phyloP scores from a whole-genome alignment of 2,888 invertebrate species.

The Euphydryas editha region DNA sequence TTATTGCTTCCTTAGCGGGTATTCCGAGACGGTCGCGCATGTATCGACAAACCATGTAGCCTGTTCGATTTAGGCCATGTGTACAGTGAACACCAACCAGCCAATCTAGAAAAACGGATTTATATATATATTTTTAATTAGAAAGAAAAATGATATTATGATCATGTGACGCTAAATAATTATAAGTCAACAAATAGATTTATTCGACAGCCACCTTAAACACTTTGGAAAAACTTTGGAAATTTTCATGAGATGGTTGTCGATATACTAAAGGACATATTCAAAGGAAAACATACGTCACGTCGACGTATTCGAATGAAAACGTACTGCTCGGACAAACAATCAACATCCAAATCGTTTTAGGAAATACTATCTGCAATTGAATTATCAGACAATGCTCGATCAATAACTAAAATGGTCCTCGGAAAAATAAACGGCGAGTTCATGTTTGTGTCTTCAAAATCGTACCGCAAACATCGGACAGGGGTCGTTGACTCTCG shows the following conservation, averaged over 20 bases:
- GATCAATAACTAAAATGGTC: constrained; percentile 64
- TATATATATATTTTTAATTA: constrained; percentile 5
- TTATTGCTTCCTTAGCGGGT: constrained; percentile 81
- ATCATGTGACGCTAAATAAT: too few relatives aligned
- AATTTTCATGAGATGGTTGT: too few relatives aligned
- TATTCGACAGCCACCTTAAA: not conserved
- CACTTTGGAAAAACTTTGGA: too few relatives aligned
- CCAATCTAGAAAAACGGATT: constrained; percentile 83
- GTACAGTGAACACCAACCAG: constrained; percentile 92
- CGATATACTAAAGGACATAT: too few relatives aligned
- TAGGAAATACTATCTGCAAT: constrained; percentile 31
- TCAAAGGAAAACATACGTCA: too few relatives aligned
- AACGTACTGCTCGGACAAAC: constrained; percentile 13
- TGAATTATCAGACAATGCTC: constrained; percentile 45
- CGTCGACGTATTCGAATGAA: constrained; percentile 10
- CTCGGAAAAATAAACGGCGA: constrained; percentile 67
- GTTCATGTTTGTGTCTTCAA: constrained; percentile 75
- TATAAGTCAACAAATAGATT: not conserved
- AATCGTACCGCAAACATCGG: constrained; percentile 76
- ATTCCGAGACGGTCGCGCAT: constrained; percentile 86
- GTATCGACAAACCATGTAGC: constrained; percentile 90
- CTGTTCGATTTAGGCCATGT: constrained; percentile 91
- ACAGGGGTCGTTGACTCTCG: constrained; percentile 68
- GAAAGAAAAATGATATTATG: not conserved
- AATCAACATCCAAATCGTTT: constrained; percentile 47